Conservation (phyloP, 2,888 invertebrate genomes). For the Drosophila kokeensis region DNA sequence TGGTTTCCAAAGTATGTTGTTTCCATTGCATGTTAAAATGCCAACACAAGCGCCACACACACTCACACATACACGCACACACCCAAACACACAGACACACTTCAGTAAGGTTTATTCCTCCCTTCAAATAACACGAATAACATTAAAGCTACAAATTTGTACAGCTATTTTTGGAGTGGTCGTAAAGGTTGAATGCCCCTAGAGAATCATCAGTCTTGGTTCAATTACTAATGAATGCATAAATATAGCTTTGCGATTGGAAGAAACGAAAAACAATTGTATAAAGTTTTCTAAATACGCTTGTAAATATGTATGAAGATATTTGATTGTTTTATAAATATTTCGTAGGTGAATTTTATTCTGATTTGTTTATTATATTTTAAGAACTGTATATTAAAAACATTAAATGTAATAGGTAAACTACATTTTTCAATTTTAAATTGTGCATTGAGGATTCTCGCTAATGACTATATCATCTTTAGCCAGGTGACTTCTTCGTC, state of each 20-base stretch:
- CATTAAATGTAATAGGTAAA: neutral
- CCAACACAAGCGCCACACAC: neutral
- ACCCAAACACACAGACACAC: neutral
- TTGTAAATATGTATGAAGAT: neutral
- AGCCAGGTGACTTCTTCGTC: no score
- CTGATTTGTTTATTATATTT: neutral
- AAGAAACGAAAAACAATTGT: neutral
- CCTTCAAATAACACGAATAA: conserved; percentile 1
- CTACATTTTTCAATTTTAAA: no score
- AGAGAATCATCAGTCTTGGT: conserved; percentile 4
- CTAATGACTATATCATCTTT: neutral
- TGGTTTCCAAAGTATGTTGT: neutral
- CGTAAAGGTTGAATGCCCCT: conserved; percentile 32
- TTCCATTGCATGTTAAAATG: conserved; percentile 34
- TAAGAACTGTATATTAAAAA: neutral
- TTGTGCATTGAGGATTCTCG: neutral
- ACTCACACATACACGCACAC: neutral
- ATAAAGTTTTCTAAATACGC: neutral
- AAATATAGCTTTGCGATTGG: neutral
- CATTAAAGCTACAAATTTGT: conserved; percentile 12
- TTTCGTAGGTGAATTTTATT: neutral
- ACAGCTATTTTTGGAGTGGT: conserved; percentile 20
- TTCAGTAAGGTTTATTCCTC: conserved; percentile 34
- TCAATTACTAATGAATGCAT: neutral
- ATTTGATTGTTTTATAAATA: neutral